A percentile compares a stretch with the other conserved stretches of the same genome.
Evolutionary conservation across 2,113 vertebrate genomes (phyloP).

Genomic region (Anas platyrhynchos): DNA sequence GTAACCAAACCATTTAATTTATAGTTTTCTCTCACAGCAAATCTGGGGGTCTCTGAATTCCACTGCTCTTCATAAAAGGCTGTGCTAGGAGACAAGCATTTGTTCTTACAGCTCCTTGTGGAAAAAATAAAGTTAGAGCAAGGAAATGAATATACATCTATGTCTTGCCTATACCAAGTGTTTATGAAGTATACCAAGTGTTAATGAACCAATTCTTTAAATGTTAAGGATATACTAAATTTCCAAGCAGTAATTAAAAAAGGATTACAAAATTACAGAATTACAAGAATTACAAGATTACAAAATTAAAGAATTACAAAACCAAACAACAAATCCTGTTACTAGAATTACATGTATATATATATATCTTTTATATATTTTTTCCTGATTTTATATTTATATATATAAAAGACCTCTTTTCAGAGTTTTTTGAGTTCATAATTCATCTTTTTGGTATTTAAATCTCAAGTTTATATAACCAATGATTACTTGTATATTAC

Average conservation of each 20-base stretch:
- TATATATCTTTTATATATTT: no score
- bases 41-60: neutral
- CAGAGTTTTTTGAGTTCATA: neutral
- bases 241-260: neutral
- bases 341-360: neutral
- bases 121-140: neutral
- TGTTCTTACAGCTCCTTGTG: neutral
- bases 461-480: neutral
- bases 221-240: neutral
- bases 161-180: neutral
- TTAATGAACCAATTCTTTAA: neutral
- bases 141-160: neutral
- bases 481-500: neutral
- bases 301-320: neutral
- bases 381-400: no score
- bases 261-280: neutral
- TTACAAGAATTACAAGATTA: no score
- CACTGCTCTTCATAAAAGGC: neutral
- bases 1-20: neutral
- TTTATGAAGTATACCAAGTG: neutral
- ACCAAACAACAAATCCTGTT: neutral
- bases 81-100: neutral
- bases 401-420: neutral
- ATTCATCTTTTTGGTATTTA: neutral
- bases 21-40: neutral